Evolutionary conservation across 2,113 vertebrate genomes (phyloP), one percentile per base, ranked within the genome.

Genomic region (Marmota monax): DNA sequence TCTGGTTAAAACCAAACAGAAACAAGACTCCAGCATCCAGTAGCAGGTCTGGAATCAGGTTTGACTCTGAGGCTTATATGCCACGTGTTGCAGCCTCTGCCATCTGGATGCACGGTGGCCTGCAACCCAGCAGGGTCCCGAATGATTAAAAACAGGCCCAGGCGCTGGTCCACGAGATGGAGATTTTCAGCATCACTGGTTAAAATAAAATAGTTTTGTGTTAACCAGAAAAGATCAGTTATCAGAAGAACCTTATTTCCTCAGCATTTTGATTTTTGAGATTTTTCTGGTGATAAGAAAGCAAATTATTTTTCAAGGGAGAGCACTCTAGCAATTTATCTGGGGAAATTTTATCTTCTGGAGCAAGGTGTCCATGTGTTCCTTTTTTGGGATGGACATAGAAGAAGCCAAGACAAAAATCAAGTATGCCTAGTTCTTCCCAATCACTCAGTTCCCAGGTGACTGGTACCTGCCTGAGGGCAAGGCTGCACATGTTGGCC

Each of bases 171-270:
- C 78, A 58, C 2, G 14, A 94, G 70, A 90, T 76, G 37, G 56
- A 86, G 83, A 91, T 67, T 94, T 94, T 95, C 42, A 87, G 73
- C 91, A 92, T 83, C 92, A n/a, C 16, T 74, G 61, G 22, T 84
- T 87, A 94, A 84, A 95, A 94, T 51, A 61, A 94, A 92, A 58
- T 6, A 42, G 32, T 53, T 92, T 92, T 53, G 84, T 84, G 17
- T 83, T 82, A 69, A 84, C 63, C 37, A 90, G 77, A 76, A 96
- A 80, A 82, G 78, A 5, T 45, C 25, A 90, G 27, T 78, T 96
- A 85, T 84, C 65, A 74, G 45, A 65, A 96, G 65, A 96, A 92
- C 51, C 58, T 90, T 23, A 53, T 84, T 94, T 84, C 79, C 37
- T 89, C 2, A 69, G 32, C 37, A n/a, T 85, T 93, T 87, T 73